These are phyloP conservation scores for Hirudo medicinalis DNA, from an alignment of 1,140 invertebrate genomes.

Conservation along the genomic window DNA sequence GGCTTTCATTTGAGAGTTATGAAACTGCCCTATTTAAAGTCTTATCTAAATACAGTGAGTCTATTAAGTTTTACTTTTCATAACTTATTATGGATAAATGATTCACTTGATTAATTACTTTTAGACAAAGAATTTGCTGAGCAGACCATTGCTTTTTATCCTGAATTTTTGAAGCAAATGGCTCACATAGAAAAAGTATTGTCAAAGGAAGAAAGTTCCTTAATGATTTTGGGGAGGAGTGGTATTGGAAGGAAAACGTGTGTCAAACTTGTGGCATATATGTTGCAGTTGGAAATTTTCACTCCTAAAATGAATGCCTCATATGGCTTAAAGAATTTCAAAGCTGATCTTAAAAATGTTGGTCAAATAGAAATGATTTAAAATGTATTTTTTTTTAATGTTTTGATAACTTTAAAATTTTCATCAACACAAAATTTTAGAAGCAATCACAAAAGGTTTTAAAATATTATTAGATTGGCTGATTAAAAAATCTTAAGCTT, in stretches of 20 bases:
- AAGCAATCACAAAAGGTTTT: no score
- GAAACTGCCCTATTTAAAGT: no score
- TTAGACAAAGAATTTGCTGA: slow-evolving; percentile 48
- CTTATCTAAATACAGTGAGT: no score
- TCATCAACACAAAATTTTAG: no score
- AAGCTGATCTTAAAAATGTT: slow-evolving; percentile 51
- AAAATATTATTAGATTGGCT: no score
- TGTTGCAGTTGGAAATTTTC: slow-evolving; percentile 57
- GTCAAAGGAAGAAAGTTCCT: slow-evolving; percentile 49
- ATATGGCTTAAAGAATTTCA: slow-evolving; percentile 52
- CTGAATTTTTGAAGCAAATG: slow-evolving; percentile 53
- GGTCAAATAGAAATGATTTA: slow-evolving; percentile 19
- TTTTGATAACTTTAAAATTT: no score
- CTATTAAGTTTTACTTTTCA: not conserved
- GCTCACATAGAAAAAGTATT: slow-evolving; percentile 52
- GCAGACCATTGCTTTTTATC: slow-evolving; percentile 49
- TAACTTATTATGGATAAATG: no score
- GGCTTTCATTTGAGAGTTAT: no score
- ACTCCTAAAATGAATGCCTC: slow-evolving; percentile 47
- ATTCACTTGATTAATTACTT: no score
- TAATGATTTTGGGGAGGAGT: slow-evolving; percentile 59
- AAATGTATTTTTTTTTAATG: not conserved
- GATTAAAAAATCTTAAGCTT: no score
- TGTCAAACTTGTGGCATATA: slow-evolving; percentile 54
- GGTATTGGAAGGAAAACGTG: slow-evolving; percentile 66